Evolutionary conservation across 2,113 vertebrate genomes (phyloP), one percentile per base, ranked within the genome.

Genomic region (Cairina moschata): DNA sequence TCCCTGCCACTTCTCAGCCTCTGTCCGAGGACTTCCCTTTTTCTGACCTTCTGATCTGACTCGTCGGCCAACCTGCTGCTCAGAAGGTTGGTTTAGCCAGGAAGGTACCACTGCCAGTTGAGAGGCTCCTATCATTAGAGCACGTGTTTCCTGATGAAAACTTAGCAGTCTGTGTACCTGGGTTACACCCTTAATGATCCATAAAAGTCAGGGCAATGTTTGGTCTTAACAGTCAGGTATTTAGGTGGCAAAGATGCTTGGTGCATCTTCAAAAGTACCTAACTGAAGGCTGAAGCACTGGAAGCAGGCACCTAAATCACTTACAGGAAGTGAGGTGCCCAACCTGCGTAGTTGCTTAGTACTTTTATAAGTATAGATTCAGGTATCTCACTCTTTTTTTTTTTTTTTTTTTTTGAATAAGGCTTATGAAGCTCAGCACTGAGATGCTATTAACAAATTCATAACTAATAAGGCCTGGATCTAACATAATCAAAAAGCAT

Each of bases 221-320:
- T 72, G 18, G 76, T 87, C 40, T 86, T 3, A 0, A 74, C 59
- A 90, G 54, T 59, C 72, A 85, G 55, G 83, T 91, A 85, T 77
- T 79, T 83, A 91, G 86, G 69, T 86, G 83, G 83, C 69, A 91
- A 68, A 95, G 94, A 81, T 16, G 11, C 56, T 68, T 73, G 52
- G 59, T 95, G 32, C 40, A 6, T 86, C 83, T 93, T 88, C 85
- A 77, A 62, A 89, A 93, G 31, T 46, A 13, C 90, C 74, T 87
- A 82, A 82, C 91, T 92, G 72, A 74, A 92, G 86, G 34, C 77
- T 60, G 82, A 91, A 91, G 84, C 74, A 69, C 50, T 83, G 59
- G 56, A 78, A 89, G 66, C 2, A 82, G 56, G 58, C 54, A 82
- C 69, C 77, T 81, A 56, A 29, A 4, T 1, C 46, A 36, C 80